Conservation (phyloP, 2,113 vertebrate species). For the Myotis yumanensis region DNA sequence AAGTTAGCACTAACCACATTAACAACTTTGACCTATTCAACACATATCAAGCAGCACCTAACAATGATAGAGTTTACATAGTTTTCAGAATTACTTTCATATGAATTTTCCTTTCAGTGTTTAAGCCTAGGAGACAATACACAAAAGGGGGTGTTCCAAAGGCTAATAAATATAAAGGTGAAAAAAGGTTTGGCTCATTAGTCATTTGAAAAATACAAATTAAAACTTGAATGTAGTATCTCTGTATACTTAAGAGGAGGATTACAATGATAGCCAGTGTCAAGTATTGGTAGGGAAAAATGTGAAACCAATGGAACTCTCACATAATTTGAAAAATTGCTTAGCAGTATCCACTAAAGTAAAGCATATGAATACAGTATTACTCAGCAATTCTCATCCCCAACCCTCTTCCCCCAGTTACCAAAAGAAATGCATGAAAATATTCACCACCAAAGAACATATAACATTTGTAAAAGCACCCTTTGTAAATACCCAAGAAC, state of each 20-base stretch:
- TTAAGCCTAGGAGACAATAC: background rate
- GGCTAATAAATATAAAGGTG: background rate
- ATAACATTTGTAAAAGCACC: background rate
- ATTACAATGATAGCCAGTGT: background rate
- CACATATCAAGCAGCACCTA: background rate
- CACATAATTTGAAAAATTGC: background rate
- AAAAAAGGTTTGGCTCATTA: background rate
- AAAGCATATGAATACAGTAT: background rate
- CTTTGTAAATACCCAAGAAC: background rate
- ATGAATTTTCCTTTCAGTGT: background rate
- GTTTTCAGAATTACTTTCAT: slow-evolving; percentile 24
- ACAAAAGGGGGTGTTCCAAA: background rate
- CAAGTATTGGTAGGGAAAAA: background rate
- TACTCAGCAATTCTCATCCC: background rate
- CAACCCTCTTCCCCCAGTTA: background rate
- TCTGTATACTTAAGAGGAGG: background rate
- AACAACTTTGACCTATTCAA: background rate
- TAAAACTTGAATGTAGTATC: background rate
- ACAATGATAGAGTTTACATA: background rate
- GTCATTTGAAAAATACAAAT: background rate
- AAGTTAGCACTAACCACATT: background rate
- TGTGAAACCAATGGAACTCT: background rate
- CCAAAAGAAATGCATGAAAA: background rate
- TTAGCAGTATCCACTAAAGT: background rate
- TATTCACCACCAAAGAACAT: background rate